A percentile compares a stretch with the other conserved stretches of the same genome.
phyloP scores from a whole-genome alignment of 2,113 vertebrate genomes.

The Rhynchopsitta pachyrhyncha region DNA sequence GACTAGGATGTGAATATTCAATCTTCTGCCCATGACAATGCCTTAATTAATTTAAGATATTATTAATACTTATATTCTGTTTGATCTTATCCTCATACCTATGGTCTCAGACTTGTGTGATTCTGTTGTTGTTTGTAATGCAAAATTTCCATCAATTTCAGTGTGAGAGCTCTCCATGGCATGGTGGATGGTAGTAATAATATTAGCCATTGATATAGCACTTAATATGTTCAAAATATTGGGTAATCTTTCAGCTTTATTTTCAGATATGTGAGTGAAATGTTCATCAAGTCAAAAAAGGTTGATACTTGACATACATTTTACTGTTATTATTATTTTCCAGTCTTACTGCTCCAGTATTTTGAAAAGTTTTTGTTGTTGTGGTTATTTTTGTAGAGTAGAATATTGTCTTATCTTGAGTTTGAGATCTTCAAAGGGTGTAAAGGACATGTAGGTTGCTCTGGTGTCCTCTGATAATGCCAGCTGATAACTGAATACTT shows the following conservation, averaged over 20 bases:
- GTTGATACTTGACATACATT: not conserved
- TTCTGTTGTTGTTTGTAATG: not conserved
- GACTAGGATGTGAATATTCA: not conserved
- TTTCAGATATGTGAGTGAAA: not conserved
- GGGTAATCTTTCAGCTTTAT: not conserved
- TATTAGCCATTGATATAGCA: not conserved
- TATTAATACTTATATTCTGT: not conserved
- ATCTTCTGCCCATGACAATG: not conserved
- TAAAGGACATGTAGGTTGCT: not conserved
- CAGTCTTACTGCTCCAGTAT: not conserved
- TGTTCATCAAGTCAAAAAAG: not conserved
- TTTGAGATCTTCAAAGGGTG: not conserved
- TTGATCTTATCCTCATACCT: not conserved
- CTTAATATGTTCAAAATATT: not conserved
- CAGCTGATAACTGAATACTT: not conserved
- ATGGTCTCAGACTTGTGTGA: not conserved
- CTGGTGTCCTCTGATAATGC: not conserved
- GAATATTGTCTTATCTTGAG: not conserved
- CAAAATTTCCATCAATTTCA: not conserved
- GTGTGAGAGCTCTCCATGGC: not conserved
- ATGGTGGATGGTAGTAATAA: not conserved
- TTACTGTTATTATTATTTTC: not conserved
- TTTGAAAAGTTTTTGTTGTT: not conserved
- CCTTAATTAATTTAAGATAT: not conserved
- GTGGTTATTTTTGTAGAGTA: not conserved